Conservation (phyloP, 2,888 invertebrate species). For the Seira musarum region DNA sequence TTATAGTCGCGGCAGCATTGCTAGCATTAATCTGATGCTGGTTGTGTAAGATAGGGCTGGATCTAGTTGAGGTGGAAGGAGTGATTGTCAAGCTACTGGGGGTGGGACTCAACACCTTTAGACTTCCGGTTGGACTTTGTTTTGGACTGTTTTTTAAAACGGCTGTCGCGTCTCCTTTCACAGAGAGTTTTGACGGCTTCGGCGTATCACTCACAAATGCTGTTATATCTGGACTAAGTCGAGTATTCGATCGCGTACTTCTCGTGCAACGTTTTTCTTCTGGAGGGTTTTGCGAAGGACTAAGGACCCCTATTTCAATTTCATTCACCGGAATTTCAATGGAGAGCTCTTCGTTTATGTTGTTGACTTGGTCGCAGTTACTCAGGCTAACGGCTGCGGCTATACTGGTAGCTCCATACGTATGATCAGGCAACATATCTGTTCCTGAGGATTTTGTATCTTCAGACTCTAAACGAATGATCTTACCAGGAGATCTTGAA, state of each 20-base stretch:
- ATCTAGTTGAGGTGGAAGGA: conserved; percentile 60
- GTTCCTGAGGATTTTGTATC: conserved; percentile 21
- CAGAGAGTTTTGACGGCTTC: conserved; percentile 60
- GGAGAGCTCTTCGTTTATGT: conserved; percentile 74
- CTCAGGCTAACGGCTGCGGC: conserved; percentile 74
- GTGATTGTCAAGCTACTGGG: conserved; percentile 57
- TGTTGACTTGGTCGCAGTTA: conserved; percentile 72
- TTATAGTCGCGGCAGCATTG: conserved; percentile 51
- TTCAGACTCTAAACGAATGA: too few relatives aligned
- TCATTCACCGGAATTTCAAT: conserved; percentile 83
- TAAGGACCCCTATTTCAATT: conserved; percentile 72
- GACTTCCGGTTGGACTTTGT: conserved; percentile 68
- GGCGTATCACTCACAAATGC: conserved; percentile 68
- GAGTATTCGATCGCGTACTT: conserved; percentile 72
- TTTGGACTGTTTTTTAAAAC: conserved; percentile 69
- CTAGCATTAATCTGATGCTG: conserved; percentile 47
- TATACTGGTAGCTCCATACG: conserved; percentile 17
- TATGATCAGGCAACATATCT: conserved; percentile 58
- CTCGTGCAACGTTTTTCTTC: conserved; percentile 72
- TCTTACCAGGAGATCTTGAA: conserved; percentile 54
- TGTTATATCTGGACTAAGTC: conserved; percentile 71
- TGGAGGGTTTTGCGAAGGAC: conserved; percentile 65
- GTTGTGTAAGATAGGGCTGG: conserved; percentile 57
- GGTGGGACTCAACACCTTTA: conserved; percentile 63
- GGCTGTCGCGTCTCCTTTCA: conserved; percentile 56